Evolutionary conservation across 2,888 invertebrate species (phyloP).

Genomic region (Dryocosmus kuriphilus): DNA sequence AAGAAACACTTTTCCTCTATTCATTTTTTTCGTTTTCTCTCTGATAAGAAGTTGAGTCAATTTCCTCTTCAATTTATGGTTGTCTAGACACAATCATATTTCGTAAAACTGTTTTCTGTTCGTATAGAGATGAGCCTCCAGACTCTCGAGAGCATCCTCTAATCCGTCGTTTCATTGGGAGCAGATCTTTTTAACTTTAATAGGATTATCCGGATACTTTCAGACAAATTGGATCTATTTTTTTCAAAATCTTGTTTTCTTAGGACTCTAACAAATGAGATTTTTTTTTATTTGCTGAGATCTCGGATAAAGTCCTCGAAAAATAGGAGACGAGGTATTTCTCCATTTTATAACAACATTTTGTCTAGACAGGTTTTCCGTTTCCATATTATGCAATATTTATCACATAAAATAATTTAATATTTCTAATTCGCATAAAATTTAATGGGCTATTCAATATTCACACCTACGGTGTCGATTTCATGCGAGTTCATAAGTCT

Average conservation of each 20-base stretch:
- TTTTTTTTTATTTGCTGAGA: not conserved
- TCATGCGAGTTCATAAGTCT: not conserved
- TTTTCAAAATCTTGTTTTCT: not conserved
- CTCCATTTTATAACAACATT: not conserved
- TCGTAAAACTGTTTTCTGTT: constrained; percentile 31
- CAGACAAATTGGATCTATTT: constrained; percentile 22
- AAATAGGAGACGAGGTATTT: not conserved
- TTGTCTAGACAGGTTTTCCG: not conserved
- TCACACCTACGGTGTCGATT: not conserved
- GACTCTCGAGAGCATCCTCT: constrained; percentile 9
- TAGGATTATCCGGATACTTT: constrained; percentile 26
- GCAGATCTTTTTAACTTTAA: constrained; percentile 28
- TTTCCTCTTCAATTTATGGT: constrained; percentile 3
- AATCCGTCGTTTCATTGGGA: constrained; percentile 12
- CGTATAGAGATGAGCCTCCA: constrained; percentile 18
- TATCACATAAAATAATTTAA: not conserved
- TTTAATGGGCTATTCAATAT: not conserved
- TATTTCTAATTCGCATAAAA: not conserved
- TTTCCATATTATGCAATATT: too few species aligned
- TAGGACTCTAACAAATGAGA: not conserved
- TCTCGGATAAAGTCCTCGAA: not conserved
- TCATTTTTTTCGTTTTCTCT: constrained; percentile 31
- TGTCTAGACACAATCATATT: constrained; percentile 17
- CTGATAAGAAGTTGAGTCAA: constrained; percentile 23
- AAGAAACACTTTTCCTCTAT: constrained; percentile 12